Base-by-base conservation (phyloP, 2,113 vertebrate species). In the Emydura subglobosa region DNA sequence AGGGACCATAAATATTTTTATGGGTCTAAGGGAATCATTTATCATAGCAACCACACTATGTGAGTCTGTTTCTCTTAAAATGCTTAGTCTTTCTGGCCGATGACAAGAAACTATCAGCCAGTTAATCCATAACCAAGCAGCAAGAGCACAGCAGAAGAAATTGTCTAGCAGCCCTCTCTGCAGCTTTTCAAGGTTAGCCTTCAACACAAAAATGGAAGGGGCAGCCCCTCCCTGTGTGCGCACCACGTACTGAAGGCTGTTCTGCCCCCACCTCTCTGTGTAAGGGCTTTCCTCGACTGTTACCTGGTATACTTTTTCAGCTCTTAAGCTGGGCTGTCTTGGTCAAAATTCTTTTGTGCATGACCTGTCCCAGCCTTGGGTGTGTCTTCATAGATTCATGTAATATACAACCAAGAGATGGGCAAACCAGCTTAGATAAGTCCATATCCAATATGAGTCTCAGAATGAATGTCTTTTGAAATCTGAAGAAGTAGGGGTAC, bases 101-200 rank as follows among this genome's bases (percentile, higher is more conserved):
- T 94, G 96, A 94, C 91, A 97, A 86, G 79, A 54, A 88, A 44
- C 91, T 95, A 94, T 96, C 96, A 93, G 68, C 83, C 88, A 88
- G 88, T 90, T 96, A 95, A 96, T 97, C 74, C 81, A 22, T 91
- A 96, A 84, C 17, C n/a, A 53, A 87, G 61, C 89, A 90, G 89
- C 57, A 81, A 83, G n/a, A 95, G 47, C 68, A 88, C 91, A 94
- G 50, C 19, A 17, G 83, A 86, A 81, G 84, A 92, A 93, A 93
- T 92, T 91, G 79, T 86, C 57, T 97, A 90, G 50, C 85, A 94
- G 39, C 82, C 87, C 31, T 47, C 50, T 76, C 50, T 76, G 13
- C 65, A 85, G 74, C 39, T 94, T 95, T 92, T 89, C 76, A 85
- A 88, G 89, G 61, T 54, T 74, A 89, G 39, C 87, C 0, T 4